A percentile compares a stretch with the other conserved stretches of the same genome.
Conservation (phyloP, 2,888 invertebrate species). For the Sphecodes monilicornis region DNA sequence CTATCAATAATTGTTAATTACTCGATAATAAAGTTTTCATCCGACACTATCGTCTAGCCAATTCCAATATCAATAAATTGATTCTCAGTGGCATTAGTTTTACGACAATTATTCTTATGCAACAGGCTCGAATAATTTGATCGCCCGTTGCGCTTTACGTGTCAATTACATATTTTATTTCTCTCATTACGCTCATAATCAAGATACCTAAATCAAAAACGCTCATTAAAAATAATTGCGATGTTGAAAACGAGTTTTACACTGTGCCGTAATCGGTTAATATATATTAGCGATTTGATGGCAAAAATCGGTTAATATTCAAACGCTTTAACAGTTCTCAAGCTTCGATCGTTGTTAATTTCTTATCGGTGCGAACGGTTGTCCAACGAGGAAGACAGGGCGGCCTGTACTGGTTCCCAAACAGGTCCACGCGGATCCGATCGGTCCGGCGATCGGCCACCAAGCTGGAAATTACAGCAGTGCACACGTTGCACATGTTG, state of each 20-base stretch:
- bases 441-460: not conserved
- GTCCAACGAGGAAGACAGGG: not conserved
- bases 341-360: not conserved
- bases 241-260: not conserved
- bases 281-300: not conserved
- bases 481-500: too few species aligned
- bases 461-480: not conserved
- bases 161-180: not conserved
- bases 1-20: not conserved
- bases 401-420: not conserved
- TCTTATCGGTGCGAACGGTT: not conserved
- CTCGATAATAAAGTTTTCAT: not conserved
- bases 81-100: not conserved
- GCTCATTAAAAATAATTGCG: not conserved
- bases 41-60: too few species aligned
- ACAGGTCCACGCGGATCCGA: conserved; percentile 11
- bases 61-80: too few species aligned
- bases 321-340: not conserved
- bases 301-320: not conserved
- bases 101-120: not conserved
- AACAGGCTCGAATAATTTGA: not conserved
- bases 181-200: not conserved
- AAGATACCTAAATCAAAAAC: not conserved
- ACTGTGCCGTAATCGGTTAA: not conserved
- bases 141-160: too few species aligned